phyloP scores from a whole-genome alignment of 2,888 invertebrate species.

The Meandrusa payeni region DNA sequence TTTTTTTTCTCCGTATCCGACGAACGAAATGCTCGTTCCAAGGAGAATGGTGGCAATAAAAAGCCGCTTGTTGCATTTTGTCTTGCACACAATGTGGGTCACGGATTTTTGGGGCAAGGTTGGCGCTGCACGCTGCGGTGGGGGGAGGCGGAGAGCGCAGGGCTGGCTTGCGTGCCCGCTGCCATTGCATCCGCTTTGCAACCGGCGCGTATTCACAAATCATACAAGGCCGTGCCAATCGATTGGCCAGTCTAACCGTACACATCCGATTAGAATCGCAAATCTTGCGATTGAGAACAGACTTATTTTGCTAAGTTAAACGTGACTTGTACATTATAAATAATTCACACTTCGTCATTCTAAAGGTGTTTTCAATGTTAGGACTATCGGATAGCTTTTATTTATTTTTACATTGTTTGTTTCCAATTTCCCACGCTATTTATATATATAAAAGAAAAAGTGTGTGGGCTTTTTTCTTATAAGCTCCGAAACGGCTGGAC shows the following conservation, averaged over 20 bases:
- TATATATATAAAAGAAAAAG: neutral
- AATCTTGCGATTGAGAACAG: slow-evolving; percentile 39
- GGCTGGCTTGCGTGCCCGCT: slow-evolving; percentile 64
- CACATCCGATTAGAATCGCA: slow-evolving; percentile 57
- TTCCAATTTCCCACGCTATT: neutral
- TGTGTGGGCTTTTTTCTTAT: too few species aligned
- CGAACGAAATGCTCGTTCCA: slow-evolving; percentile 40
- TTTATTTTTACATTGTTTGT: neutral
- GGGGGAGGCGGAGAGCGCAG: slow-evolving; percentile 46
- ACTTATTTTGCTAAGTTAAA: slow-evolving; percentile 32
- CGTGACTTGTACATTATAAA: slow-evolving; percentile 32
- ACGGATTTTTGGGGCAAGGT: slow-evolving; percentile 76
- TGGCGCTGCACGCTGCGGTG: slow-evolving; percentile 47
- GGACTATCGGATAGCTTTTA: neutral
- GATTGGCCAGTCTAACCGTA: slow-evolving; percentile 59
- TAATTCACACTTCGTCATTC: slow-evolving; percentile 17
- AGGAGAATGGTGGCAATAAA: slow-evolving; percentile 57
- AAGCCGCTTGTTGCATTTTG: slow-evolving; percentile 69
- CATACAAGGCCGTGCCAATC: slow-evolving; percentile 68
- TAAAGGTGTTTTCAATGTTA: slow-evolving; percentile 12
- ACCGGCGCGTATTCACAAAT: slow-evolving; percentile 56
- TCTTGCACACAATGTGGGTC: slow-evolving; percentile 69
- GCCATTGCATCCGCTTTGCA: slow-evolving; percentile 46
- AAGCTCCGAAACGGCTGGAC: too few species aligned
- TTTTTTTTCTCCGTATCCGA: slow-evolving; percentile 28